phyloP scores from a whole-genome alignment of 2,888 invertebrate species.

The Dorcus parallelipipedus region DNA sequence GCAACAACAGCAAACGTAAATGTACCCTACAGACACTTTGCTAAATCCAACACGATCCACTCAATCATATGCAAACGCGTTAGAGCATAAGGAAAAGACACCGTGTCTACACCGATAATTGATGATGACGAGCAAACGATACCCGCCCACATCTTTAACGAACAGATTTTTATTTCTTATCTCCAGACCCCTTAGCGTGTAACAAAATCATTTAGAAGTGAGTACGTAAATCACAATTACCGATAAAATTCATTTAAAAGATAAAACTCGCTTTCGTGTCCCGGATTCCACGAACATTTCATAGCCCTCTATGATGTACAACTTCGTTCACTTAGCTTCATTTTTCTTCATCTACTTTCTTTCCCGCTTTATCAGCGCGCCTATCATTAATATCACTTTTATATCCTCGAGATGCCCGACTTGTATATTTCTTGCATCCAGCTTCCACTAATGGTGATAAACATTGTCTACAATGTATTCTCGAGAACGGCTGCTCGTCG shows the following conservation, averaged over 20 bases:
- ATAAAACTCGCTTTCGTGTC: constrained; percentile 14
- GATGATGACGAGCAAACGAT: constrained; percentile 28
- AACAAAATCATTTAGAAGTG: constrained; percentile 1
- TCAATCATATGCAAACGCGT: constrained; percentile 26
- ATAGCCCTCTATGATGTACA: constrained; percentile 35
- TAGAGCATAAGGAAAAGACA: constrained; percentile 30
- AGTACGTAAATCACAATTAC: constrained; percentile 12
- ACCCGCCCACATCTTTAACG: constrained; percentile 23
- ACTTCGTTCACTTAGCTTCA: constrained; percentile 33
- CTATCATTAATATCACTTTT: constrained; percentile 53
- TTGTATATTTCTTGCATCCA: constrained; percentile 48
- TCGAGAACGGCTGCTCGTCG: constrained; percentile 30
- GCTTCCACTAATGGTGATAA: constrained; percentile 49
- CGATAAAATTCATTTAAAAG: constrained; percentile 10
- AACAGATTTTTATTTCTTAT: constrained; percentile 6
- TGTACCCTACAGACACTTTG: too few species aligned
- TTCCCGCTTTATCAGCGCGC: constrained; percentile 44
- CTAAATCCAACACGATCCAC: too few species aligned
- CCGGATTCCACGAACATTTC: constrained; percentile 23
- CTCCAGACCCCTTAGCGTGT: background rate
- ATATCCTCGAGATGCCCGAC: constrained; percentile 49
- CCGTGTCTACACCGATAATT: constrained; percentile 31
- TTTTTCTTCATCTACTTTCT: constrained; percentile 47
- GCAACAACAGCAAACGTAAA: too few species aligned
- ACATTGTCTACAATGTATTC: constrained; percentile 49